Evolutionary conservation across 2,888 invertebrate species (phyloP).

Genomic region (Diarsia mendica): DNA sequence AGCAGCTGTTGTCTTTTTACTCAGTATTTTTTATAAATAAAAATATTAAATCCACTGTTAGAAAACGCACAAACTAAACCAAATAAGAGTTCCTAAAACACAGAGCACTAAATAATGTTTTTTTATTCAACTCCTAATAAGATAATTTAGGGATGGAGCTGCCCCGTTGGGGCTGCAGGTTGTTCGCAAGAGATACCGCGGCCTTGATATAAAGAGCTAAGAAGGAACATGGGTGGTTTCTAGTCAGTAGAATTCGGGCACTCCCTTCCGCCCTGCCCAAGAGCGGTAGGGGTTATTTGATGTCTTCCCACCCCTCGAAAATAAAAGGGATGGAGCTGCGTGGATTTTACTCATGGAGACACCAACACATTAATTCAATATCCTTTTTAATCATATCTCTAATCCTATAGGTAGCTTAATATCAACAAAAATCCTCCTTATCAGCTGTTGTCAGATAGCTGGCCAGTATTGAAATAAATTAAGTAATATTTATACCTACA

Average conservation of each 20-base stretch:
- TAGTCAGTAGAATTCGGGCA: no score
- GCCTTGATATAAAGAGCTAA: no score
- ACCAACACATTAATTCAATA: not conserved
- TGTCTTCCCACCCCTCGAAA: no score
- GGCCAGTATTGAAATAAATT: no score
- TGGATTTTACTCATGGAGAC: not conserved
- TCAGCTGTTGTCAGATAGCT: conserved; percentile 1
- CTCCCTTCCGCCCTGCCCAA: no score
- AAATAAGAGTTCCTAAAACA: not conserved
- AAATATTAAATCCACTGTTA: not conserved
- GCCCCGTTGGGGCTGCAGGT: no score
- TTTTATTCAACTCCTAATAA: not conserved
- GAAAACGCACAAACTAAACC: not conserved
- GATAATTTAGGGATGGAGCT: not conserved
- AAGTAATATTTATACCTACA: no score
- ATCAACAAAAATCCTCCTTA: conserved; percentile 2
- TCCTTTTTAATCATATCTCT: not conserved
- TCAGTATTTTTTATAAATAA: not conserved
- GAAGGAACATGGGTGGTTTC: no score
- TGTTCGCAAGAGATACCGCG: no score
- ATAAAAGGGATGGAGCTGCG: not conserved
- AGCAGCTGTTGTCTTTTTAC: not conserved
- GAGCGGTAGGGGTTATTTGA: no score
- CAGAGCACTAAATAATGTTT: no score
- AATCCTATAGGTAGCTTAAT: not conserved